Conservation (phyloP, 2,888 invertebrate species). For the Drepana falcataria region DNA sequence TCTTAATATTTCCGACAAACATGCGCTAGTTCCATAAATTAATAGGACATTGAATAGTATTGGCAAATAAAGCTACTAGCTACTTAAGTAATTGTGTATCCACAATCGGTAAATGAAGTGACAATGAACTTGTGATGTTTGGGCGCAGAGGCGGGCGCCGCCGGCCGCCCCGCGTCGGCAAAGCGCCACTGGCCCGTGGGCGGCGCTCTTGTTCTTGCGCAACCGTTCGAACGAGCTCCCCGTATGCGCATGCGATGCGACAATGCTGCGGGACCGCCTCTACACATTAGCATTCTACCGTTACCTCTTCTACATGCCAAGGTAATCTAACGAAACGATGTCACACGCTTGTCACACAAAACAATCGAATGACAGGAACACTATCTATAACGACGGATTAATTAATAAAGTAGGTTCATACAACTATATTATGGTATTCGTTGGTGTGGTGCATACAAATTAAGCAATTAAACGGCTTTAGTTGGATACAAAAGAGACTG, state of each 20-base stretch:
- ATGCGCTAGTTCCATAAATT: no score
- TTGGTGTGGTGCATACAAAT: neutral
- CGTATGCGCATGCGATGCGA: conserved; percentile 44
- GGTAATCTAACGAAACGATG: conserved; percentile 47
- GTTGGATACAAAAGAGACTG: no score
- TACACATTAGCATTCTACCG: conserved; percentile 72
- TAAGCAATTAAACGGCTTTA: neutral
- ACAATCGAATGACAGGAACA: conserved; percentile 9
- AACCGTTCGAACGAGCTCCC: conserved; percentile 54
- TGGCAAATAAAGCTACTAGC: neutral
- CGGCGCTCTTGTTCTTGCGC: conserved; percentile 64
- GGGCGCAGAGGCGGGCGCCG: conserved; percentile 27
- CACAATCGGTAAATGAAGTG: conserved; percentile 22
- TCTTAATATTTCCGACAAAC: no score
- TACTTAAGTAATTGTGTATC: neutral
- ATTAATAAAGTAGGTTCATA: conserved; percentile 1
- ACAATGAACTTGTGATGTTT: conserved; percentile 65
- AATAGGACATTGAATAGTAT: neutral
- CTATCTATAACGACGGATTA: conserved; percentile 2
- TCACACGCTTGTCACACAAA: conserved; percentile 34
- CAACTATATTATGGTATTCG: neutral
- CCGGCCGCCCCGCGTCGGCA: conserved; percentile 13
- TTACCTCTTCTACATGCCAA: conserved; percentile 57
- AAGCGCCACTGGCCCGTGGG: conserved; percentile 35
- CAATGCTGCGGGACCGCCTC: conserved; percentile 48